Percentiles rank a stretch among this genome's conserved stretches.
phyloP scores from a whole-genome alignment of 2,888 invertebrate genomes.

The Cosmia trapezina region DNA sequence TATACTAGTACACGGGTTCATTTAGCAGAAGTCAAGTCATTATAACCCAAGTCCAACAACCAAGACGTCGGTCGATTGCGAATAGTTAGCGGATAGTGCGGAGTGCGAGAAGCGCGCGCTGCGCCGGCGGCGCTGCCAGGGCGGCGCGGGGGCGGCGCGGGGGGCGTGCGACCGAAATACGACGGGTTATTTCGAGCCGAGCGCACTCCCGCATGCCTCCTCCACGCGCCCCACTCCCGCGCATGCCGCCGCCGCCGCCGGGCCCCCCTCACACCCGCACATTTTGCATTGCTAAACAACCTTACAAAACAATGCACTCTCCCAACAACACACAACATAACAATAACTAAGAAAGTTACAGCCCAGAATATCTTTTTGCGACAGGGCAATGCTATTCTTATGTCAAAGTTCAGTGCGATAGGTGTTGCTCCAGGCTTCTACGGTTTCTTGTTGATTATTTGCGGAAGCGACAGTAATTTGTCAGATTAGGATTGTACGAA shows the following conservation, averaged over 20 bases:
- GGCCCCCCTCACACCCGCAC: constrained; percentile 61
- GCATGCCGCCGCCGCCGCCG: constrained; percentile 36
- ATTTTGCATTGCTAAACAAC: constrained; percentile 69
- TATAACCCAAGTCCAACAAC: constrained; percentile 93
- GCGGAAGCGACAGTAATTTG: neutral
- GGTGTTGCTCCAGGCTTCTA: too few relatives aligned
- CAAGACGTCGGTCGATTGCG: constrained; percentile 98
- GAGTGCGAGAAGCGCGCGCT: constrained; percentile 74
- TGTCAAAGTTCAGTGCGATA: constrained; percentile 12
- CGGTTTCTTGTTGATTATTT: neutral
- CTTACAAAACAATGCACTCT: constrained; percentile 55
- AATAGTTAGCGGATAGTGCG: constrained; percentile 96
- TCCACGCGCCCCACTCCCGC: constrained; percentile 62
- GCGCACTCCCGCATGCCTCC: constrained; percentile 81
- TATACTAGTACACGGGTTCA: constrained; percentile 90
- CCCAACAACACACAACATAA: constrained; percentile 14
- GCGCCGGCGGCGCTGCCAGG: constrained; percentile 76
- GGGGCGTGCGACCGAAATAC: constrained; percentile 87
- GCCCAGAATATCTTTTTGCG: neutral
- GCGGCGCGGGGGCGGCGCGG: constrained; percentile 79
- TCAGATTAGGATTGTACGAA: neutral
- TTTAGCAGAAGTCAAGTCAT: constrained; percentile 95
- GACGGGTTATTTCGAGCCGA: constrained; percentile 87
- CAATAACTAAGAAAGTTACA: constrained; percentile 6
- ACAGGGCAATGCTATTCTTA: neutral